Evolutionary conservation across 2,113 vertebrate species (phyloP).

Genomic region (Pelecanoides urinatrix): DNA sequence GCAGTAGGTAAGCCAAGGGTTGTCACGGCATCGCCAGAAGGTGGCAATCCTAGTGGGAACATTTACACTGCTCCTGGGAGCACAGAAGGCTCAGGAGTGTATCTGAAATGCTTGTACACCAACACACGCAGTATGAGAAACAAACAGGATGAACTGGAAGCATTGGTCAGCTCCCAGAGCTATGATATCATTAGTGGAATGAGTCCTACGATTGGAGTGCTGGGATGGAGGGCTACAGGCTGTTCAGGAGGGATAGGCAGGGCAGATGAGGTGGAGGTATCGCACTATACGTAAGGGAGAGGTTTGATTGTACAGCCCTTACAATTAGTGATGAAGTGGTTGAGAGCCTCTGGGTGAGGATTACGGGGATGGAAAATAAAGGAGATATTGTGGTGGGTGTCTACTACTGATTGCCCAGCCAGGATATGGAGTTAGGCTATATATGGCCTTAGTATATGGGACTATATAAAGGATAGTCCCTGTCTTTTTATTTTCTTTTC

Average conservation of each 20-base stretch:
- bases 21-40: not conserved
- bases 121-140: not conserved
- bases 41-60: not conserved
- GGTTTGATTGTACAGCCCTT: not conserved
- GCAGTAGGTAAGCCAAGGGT: not conserved
- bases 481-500: not conserved
- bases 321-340: not conserved
- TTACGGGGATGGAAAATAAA: not conserved
- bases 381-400: no score
- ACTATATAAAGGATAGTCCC: not conserved
- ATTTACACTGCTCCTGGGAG: not conserved
- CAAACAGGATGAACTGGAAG: not conserved
- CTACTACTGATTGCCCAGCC: no score
- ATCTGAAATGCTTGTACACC: not conserved
- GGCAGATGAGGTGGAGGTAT: not conserved
- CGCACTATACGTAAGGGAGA: no score
- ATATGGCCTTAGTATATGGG: no score
- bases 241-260: not conserved
- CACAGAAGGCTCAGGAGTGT: not conserved
- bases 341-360: not conserved
- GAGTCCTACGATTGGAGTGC: not conserved
- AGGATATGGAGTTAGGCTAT: not conserved
- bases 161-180: not conserved
- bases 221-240: not conserved
- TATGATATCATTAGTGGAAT: not conserved